A percentile compares a stretch with the other conserved stretches of the same genome.
Conservation (phyloP, 2,888 invertebrate genomes). For the Strigamia transsilvanica region DNA sequence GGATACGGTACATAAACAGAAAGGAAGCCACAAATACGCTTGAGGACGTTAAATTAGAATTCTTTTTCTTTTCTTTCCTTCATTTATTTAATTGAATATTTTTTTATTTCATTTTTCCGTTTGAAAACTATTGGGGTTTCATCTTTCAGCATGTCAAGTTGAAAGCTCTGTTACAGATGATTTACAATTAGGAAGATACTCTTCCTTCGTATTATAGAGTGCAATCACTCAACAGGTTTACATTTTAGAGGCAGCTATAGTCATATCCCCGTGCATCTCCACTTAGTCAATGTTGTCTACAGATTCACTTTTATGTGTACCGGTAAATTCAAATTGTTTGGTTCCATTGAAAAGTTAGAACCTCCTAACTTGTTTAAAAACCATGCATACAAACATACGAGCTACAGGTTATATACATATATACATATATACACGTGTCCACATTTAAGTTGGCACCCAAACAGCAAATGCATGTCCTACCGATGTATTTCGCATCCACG, state of each 20-base stretch:
- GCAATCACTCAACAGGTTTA: constrained; percentile 18
- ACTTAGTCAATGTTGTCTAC: constrained; percentile 23
- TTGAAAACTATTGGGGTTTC: not conserved
- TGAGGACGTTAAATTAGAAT: constrained; percentile 33
- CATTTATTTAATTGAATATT: not conserved
- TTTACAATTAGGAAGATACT: constrained; percentile 48
- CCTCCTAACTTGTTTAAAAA: no score
- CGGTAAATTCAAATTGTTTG: not conserved
- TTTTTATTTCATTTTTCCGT: no score
- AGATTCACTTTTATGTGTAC: not conserved
- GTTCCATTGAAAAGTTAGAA: not conserved
- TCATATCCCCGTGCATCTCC: not conserved
- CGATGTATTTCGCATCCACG: no score
- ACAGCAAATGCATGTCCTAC: no score
- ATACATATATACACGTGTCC: no score
- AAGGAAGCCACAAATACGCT: constrained; percentile 40
- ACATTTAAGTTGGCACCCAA: no score
- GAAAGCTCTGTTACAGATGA: constrained; percentile 31
- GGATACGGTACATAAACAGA: not conserved
- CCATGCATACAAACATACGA: no score
- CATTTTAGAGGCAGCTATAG: constrained; percentile 38
- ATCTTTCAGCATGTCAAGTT: constrained; percentile 13
- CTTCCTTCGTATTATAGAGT: constrained; percentile 27
- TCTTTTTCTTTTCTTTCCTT: not conserved
- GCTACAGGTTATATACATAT: no score